These are phyloP conservation scores for Uropetala carovei DNA, from an alignment of 2,888 invertebrate genomes.

Conservation along the genomic window DNA sequence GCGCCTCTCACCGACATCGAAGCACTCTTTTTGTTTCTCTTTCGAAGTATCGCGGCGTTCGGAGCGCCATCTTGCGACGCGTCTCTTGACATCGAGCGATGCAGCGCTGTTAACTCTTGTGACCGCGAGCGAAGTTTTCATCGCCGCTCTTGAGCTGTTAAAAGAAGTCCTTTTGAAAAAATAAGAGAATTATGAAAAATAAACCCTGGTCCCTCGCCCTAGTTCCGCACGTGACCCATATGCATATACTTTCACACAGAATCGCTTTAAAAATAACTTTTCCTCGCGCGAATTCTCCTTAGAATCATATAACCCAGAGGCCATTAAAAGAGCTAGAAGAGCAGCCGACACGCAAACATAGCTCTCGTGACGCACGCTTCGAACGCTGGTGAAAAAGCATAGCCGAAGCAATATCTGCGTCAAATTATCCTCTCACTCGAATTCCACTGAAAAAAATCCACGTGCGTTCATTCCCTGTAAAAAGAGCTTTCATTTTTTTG, in stretches of 20 bases:
- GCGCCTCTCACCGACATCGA: background rate
- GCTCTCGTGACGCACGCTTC: background rate
- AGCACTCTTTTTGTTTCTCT: background rate
- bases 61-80: background rate
- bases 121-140: background rate
- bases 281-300: background rate
- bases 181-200: background rate
- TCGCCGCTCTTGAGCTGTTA: background rate
- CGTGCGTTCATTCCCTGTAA: no score
- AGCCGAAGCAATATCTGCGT: no score
- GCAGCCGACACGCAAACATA: background rate
- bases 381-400: background rate
- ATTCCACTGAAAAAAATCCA: no score
- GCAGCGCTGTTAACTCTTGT: background rate
- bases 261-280: background rate
- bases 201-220: background rate
- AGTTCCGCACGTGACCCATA: slow-evolving; percentile 3
- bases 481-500: no score
- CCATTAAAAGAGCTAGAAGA: background rate
- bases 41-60: background rate
- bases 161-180: background rate
- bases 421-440: no score
- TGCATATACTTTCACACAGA: background rate
- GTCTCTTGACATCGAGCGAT: background rate
- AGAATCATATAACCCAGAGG: background rate